Evolutionary conservation across 2,888 invertebrate genomes (phyloP).

Genomic region (Conchocele bisecta): DNA sequence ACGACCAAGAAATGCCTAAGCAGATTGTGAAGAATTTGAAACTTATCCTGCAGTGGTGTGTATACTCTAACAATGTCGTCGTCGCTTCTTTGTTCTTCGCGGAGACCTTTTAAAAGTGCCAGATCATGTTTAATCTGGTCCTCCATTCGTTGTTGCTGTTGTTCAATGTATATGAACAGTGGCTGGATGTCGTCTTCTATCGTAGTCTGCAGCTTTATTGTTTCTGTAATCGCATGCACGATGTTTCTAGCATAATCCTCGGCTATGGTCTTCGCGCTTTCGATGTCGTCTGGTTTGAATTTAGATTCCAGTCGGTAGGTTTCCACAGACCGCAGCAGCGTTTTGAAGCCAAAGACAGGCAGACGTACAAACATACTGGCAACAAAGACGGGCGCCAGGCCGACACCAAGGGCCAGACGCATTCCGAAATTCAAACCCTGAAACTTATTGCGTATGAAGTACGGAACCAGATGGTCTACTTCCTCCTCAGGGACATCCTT

Average conservation of each 20-base stretch:
- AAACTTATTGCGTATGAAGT: slow-evolving; percentile 47
- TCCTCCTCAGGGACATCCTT: slow-evolving; percentile 28
- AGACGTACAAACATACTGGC: slow-evolving; percentile 61
- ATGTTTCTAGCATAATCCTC: slow-evolving; percentile 56
- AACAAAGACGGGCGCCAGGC: slow-evolving; percentile 66
- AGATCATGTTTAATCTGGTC: slow-evolving; percentile 49
- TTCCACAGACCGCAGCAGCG: slow-evolving; percentile 52
- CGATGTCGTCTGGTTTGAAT: slow-evolving; percentile 40
- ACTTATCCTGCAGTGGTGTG: slow-evolving; percentile 59
- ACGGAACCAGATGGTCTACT: slow-evolving; percentile 49
- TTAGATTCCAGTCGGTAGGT: slow-evolving; percentile 48
- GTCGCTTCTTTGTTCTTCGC: slow-evolving; percentile 51
- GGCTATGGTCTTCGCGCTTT: slow-evolving; percentile 42
- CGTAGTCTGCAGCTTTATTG: slow-evolving; percentile 43
- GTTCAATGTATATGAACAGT: slow-evolving; percentile 46
- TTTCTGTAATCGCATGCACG: slow-evolving; percentile 48
- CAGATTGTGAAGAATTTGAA: slow-evolving; percentile 28
- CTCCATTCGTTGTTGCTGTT: slow-evolving; percentile 50
- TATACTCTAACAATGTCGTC: slow-evolving; percentile 50
- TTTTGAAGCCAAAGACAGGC: slow-evolving; percentile 62
- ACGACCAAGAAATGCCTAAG: slow-evolving; percentile 35
- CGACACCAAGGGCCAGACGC: slow-evolving; percentile 62
- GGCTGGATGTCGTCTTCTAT: slow-evolving; percentile 55
- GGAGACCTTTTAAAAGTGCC: slow-evolving; percentile 46
- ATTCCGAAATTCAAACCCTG: slow-evolving; percentile 50